Base-by-base conservation (phyloP, 2,888 invertebrate species). In the Atrina japonica region DNA sequence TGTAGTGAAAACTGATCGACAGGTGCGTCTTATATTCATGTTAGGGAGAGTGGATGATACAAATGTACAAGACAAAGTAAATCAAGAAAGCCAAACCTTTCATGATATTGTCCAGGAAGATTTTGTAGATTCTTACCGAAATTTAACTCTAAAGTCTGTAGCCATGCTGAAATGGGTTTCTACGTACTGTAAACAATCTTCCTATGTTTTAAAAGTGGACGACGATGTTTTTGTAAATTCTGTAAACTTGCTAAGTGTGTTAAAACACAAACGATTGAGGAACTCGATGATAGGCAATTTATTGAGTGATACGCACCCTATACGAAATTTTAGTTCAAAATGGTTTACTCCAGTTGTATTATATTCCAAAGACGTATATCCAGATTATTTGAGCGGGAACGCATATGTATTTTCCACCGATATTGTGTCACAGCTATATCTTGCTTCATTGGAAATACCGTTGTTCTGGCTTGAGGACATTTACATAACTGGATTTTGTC, bases 381-480 rank as follows among this genome's bases (percentile, higher is more conserved):
- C 97, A 3, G 95, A 95, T 88, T 97, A 97, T 90, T 95, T 95
- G 16, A 97, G 97, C 1, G 97, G 97, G 2, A 96, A 97, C 25
- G 96, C 97, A 14, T 98, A 98, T 91, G 92, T 97, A 60, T 90
- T 97, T 89, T 94, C 95, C 61, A 93, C 93, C 61, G 94, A 95
- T 88, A 92, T 95, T 63, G 93, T 95, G 50, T 93, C 93, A 69
- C 93, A 94, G 83, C 91, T 97, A 69, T 95, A 95, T 89, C 90
- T 91, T 21, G 93, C 93, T 56, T 94, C 96, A 27, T 91, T 95
- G 73, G 92, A 94, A 78, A 93, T 93, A 83, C 94, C 93, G 68
- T 95, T 95, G 90, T 92, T 97, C 82, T 95, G 95, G 81, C 92
- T 97, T 70, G 97, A 97, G 91, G 97, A 97, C 92, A 96, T 97